phyloP scores from a whole-genome alignment of 1,140 invertebrate species.

The Portunus trituberculatus region DNA sequence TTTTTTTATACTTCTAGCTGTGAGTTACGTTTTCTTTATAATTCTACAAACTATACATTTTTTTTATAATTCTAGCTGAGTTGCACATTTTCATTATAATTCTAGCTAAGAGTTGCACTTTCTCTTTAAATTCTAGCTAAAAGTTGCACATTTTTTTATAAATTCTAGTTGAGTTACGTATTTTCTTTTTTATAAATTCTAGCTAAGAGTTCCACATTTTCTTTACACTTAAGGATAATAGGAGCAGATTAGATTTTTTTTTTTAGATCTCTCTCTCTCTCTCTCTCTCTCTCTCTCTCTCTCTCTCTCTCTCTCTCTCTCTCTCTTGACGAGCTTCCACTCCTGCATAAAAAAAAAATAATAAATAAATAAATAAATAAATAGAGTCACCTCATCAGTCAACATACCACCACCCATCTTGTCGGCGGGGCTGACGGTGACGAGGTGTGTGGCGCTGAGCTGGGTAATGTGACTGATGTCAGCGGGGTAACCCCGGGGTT shows the following conservation, averaged over 20 bases:
- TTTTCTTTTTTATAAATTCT: too few species aligned
- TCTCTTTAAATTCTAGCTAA: neutral
- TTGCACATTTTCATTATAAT: too few species aligned
- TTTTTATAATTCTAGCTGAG: too few species aligned
- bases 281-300: too few species aligned
- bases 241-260: too few species aligned
- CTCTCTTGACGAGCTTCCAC: too few species aligned
- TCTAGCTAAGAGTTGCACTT: neutral
- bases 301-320: too few species aligned
- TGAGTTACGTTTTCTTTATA: neutral
- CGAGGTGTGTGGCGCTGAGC: constrained; percentile 91
- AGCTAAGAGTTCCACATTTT: too few species aligned
- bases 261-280: too few species aligned
- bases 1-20: neutral
- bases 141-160: neutral
- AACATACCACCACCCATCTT: constrained; percentile 96
- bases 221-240: too few species aligned
- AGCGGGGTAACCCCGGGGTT: constrained; percentile 96
- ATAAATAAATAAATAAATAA: too few species aligned
- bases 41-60: neutral
- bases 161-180: neutral
- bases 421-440: constrained; percentile 85
- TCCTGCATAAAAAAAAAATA: too few species aligned
- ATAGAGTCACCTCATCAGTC: constrained; percentile 94
- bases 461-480: constrained; percentile 91